Evolutionary conservation across 2,888 invertebrate species (phyloP).

Genomic region (Caenorhabditis panamensis): DNA sequence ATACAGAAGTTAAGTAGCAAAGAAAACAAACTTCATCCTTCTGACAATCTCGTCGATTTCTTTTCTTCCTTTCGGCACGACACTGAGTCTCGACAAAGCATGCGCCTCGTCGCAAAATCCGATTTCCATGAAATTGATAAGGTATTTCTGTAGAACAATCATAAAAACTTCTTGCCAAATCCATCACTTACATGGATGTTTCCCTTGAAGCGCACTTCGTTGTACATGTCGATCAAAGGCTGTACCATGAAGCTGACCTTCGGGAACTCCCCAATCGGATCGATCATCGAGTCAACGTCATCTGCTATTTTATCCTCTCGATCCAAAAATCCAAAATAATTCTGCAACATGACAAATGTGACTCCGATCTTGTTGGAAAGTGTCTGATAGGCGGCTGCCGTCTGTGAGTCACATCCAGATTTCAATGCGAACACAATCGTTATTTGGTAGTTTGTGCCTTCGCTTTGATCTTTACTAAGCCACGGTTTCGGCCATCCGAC

Average conservation of each 20-base stretch:
- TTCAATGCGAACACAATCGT: slow-evolving; percentile 73
- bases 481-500: slow-evolving; percentile 72
- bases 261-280: slow-evolving; percentile 53
- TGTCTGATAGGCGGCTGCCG: slow-evolving; percentile 73
- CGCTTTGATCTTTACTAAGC: neutral
- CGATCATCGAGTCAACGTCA: slow-evolving; percentile 47
- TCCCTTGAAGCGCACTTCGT: slow-evolving; percentile 73
- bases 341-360: slow-evolving; percentile 70
- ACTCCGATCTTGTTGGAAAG: slow-evolving; percentile 72
- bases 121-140: slow-evolving; percentile 76
- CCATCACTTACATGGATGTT: slow-evolving; percentile 69
- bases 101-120: slow-evolving; percentile 78
- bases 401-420: slow-evolving; percentile 66
- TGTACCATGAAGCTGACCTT: slow-evolving; percentile 69
- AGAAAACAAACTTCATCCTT: slow-evolving; percentile 44
- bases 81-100: slow-evolving; percentile 67
- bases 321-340: slow-evolving; percentile 67
- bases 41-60: slow-evolving; percentile 68
- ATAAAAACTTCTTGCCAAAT: neutral
- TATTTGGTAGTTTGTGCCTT: slow-evolving; percentile 36
- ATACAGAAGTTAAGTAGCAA: neutral
- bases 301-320: slow-evolving; percentile 58
- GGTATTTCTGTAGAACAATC: slow-evolving; percentile 65
- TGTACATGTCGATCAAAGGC: slow-evolving; percentile 72
- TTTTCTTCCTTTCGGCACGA: slow-evolving; percentile 72